These are phyloP conservation scores for Punctoribates punctum DNA, from an alignment of 2,888 invertebrate species.

Conservation along the genomic window DNA sequence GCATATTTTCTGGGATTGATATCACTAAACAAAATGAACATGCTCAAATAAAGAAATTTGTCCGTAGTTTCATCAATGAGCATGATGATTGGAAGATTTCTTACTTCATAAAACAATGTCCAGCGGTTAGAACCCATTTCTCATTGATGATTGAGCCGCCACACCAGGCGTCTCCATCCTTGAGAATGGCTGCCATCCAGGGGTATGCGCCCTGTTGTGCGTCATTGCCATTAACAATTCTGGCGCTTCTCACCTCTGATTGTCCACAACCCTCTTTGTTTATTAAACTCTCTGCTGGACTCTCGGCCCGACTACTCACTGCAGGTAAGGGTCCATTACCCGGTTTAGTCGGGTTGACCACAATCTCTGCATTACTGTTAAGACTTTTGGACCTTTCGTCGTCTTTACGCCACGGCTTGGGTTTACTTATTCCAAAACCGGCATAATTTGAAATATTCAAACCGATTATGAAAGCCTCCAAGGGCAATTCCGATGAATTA, in stretches of 20 bases:
- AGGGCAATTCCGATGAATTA: no score
- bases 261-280: not conserved
- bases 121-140: constrained; percentile 46
- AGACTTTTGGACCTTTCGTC: not conserved
- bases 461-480: no score
- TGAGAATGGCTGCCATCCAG: constrained; percentile 38
- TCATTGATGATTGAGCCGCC: constrained; percentile 45
- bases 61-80: not conserved
- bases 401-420: constrained; percentile 29
- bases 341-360: not conserved
- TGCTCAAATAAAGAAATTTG: not conserved
- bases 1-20: not conserved
- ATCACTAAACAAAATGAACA: not conserved
- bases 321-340: not conserved
- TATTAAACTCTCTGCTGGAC: not conserved
- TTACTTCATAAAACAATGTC: constrained; percentile 44
- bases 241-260: not conserved
- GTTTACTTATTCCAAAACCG: not conserved
- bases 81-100: not conserved
- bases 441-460: not conserved
- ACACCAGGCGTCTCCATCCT: constrained; percentile 37
- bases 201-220: constrained; percentile 23
- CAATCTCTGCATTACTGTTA: not conserved
- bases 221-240: constrained; percentile 28
- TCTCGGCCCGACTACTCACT: not conserved